Evolutionary conservation across 92 coral and sea anemone genomes (phyloP).

Genomic region (Zoanthus gigantus): DNA sequence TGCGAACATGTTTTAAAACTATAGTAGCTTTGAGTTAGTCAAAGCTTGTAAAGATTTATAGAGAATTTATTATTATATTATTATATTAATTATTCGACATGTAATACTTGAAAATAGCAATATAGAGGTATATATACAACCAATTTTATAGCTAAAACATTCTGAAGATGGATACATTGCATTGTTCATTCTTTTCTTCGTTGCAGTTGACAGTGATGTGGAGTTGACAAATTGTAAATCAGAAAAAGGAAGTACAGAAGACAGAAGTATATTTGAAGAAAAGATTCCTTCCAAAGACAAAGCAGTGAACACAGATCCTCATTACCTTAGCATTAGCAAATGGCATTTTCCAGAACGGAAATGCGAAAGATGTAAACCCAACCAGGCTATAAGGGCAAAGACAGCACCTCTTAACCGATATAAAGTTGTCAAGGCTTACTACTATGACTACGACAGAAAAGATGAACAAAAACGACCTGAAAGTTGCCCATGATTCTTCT

Average conservation of each 20-base stretch:
- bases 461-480: background rate
- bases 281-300: conserved; percentile 37
- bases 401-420: conserved; percentile 77
- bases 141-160: too few species aligned
- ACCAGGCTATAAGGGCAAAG: conserved; percentile 64
- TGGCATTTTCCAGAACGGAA: conserved; percentile 97
- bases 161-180: too few species aligned
- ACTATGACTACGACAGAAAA: conserved; percentile 74
- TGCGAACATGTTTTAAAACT: too few species aligned
- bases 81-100: too few species aligned
- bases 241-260: conserved; percentile 40
- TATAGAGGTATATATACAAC: too few species aligned
- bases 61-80: too few species aligned
- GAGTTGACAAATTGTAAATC: conserved; percentile 14
- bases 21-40: too few species aligned
- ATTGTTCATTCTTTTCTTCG: background rate
- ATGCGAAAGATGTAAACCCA: conserved; percentile 71
- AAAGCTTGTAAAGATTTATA: too few species aligned
- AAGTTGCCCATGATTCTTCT: conserved; percentile 4
- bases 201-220: conserved; percentile 55
- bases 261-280: background rate
- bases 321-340: conserved; percentile 77
- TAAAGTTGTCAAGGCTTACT: conserved; percentile 82
- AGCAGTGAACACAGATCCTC: conserved; percentile 89
- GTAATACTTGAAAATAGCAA: too few species aligned